Evolutionary conservation across 2,797 vertebrate species (phyloP).

Genomic region (Falco columbarius): DNA sequence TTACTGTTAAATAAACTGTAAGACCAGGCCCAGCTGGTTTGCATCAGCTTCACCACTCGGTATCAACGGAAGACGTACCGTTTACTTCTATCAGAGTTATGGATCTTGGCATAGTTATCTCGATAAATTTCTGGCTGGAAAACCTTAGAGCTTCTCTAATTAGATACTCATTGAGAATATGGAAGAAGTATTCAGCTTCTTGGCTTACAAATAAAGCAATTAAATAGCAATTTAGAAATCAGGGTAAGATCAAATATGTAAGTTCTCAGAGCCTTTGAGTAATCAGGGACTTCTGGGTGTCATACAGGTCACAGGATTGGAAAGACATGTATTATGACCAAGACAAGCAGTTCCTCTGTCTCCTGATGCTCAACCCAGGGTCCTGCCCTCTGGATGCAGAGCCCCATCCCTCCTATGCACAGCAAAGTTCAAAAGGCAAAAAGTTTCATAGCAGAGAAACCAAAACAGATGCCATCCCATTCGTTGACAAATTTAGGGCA

Average conservation of each 20-base stretch:
- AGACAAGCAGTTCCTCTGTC: neutral
- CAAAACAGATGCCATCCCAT: neutral
- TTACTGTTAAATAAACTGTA: slow-evolving; percentile 66
- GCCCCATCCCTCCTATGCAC: neutral
- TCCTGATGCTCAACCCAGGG: neutral
- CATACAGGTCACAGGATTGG: neutral
- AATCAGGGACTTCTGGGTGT: neutral
- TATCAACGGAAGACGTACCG: neutral
- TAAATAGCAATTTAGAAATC: slow-evolving; percentile 8
- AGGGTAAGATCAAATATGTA: neutral
- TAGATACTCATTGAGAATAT: neutral
- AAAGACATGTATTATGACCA: neutral
- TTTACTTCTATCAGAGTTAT: neutral
- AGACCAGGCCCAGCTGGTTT: slow-evolving; percentile 38
- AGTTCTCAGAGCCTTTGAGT: neutral
- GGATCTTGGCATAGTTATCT: neutral
- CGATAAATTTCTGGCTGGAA: neutral
- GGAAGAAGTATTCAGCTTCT: neutral
- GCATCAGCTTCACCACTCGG: slow-evolving; percentile 13
- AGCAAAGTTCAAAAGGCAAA: neutral
- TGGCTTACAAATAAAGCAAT: slow-evolving; percentile 17
- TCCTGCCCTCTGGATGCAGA: neutral
- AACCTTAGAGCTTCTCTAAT: neutral
- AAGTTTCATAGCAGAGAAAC: neutral
- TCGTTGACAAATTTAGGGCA: neutral